Conservation (phyloP, 2,113 vertebrate species). For the Pedionomus torquatus region DNA sequence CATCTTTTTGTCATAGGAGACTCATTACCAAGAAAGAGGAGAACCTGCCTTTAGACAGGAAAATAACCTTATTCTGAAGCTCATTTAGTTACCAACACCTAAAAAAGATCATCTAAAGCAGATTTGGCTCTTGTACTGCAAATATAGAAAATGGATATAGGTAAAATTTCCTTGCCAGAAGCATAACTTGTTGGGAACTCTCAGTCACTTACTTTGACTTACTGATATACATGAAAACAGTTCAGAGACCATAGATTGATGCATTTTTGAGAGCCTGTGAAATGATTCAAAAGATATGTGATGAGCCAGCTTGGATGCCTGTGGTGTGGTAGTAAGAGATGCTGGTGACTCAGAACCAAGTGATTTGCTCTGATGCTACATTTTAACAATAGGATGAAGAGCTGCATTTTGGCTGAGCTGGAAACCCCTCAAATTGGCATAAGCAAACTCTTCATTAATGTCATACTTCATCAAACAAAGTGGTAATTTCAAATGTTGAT, state of each 20-base stretch:
- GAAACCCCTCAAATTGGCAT: neutral
- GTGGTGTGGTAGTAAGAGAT: neutral
- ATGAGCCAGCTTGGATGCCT: neutral
- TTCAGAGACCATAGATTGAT: neutral
- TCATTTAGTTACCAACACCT: neutral
- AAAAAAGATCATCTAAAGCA: neutral
- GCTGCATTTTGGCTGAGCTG: neutral
- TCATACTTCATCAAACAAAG: neutral
- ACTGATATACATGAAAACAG: neutral
- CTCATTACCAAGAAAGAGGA: neutral
- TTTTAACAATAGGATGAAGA: neutral
- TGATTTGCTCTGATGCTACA: neutral
- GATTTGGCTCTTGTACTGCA: neutral
- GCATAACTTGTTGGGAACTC: neutral
- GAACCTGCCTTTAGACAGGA: neutral
- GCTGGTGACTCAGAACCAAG: neutral
- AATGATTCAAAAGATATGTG: neutral
- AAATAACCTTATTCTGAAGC: neutral
- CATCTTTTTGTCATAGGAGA: neutral
- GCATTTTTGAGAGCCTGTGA: neutral
- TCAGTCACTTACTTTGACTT: neutral
- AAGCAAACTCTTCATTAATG: neutral
- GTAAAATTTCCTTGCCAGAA: neutral
- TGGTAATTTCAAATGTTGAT: neutral
- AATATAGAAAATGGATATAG: neutral